Base-by-base conservation (phyloP, 2,888 invertebrate species). In the Incurvaria masculella region DNA sequence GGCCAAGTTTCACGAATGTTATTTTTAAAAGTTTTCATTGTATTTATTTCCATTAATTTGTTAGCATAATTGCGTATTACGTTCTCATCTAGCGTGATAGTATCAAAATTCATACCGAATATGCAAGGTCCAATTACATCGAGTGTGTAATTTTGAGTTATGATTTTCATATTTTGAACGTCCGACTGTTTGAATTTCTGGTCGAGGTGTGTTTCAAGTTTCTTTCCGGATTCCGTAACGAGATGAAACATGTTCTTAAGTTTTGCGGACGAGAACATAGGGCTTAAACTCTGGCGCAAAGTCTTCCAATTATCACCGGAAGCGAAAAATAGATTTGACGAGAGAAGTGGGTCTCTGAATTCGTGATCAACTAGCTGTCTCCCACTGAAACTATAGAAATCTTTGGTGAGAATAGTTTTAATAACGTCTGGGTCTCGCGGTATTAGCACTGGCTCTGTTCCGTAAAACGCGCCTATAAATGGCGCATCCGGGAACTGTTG, bases 171-270 rank as follows among this genome's bases (percentile, higher is more conserved):
- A 16, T 55, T 51, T 14, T 52, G 42, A 6, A 48, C 47, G 33
- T 51, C 2, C 2, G 38, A 51, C 10, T 47, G 51, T 18, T 51
- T 55, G 39, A 40, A 16, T 44, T 46, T 45, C 14, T 54, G 41
- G 2, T 46, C 47, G 11, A 56, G 33, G 19, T 55, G 4, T 1
- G 51, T 40, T 21, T 56, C 56, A 5, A 58, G 55, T 1, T 17
- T 38, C 6, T 49, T 42, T 4, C 51, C 38, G 43, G 57, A 57
- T 42, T 56, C 52, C 14, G 56, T 53, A 18, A 60, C 55, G n/a
- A 59, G 45, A 42, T 52, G 51, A 44, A 59, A 61, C 58, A 61
- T 60, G 21, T 50, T 55, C 46, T 51, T 55, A 52, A 54, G 51
- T 45, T 48, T 54, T 1, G 54, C 50, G 2, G 55, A 52, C 1